phyloP scores from a whole-genome alignment of 2,888 invertebrate species.

The Crossocerus cetratus region DNA sequence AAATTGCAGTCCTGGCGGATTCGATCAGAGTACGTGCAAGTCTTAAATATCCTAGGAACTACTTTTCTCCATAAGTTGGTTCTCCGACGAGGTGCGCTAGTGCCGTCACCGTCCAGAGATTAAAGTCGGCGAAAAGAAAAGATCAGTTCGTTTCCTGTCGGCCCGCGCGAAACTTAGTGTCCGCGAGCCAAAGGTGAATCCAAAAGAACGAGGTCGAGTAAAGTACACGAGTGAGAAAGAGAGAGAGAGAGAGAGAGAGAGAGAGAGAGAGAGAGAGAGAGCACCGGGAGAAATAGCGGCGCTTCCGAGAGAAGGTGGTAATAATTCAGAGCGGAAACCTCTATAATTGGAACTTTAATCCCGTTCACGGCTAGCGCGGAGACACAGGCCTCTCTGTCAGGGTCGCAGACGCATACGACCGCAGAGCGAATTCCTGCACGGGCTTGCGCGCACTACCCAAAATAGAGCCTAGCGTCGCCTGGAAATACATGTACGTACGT shows the following conservation, averaged over 20 bases:
- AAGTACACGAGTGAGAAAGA: neutral
- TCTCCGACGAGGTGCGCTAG: no score
- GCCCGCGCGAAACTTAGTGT: no score
- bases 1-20: no score
- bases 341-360: slow-evolving; percentile 62
- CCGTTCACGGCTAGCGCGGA: slow-evolving; percentile 55
- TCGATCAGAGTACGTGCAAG: no score
- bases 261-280: neutral
- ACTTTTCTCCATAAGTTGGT: no score
- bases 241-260: no score
- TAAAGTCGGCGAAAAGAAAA: neutral
- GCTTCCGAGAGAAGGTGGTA: slow-evolving; percentile 19
- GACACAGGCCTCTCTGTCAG: slow-evolving; percentile 61
- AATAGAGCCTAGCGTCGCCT: slow-evolving; percentile 51
- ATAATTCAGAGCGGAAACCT: slow-evolving; percentile 50
- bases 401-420: slow-evolving; percentile 48
- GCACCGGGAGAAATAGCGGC: neutral
- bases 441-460: slow-evolving; percentile 32
- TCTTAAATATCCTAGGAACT: no score
- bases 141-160: neutral
- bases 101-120: no score
- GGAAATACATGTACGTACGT: slow-evolving; percentile 41
- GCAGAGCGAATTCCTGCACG: slow-evolving; percentile 55
- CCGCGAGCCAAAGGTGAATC: slow-evolving; percentile 1
- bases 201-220: neutral